These are phyloP conservation scores for Eulemur rubriventer DNA, from an alignment of 2,797 vertebrate species.

Conservation along the genomic window DNA sequence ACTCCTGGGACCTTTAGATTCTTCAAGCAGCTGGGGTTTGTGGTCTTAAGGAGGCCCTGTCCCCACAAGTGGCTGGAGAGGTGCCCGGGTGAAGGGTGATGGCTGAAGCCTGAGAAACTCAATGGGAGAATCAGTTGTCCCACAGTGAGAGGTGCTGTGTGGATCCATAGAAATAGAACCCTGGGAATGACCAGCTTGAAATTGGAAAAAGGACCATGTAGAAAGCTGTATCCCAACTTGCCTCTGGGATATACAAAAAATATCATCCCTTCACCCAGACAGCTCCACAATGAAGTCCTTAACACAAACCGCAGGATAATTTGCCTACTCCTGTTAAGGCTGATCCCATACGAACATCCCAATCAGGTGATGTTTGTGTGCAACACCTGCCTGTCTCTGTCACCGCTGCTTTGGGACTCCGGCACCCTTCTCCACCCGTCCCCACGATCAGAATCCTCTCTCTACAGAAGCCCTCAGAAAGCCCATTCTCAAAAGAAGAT, in stretches of 20 bases:
- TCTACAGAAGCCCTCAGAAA: not conserved
- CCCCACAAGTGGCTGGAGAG: not conserved
- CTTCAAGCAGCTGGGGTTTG: conserved; percentile 32
- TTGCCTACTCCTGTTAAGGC: not conserved
- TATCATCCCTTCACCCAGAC: not conserved
- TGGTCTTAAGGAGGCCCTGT: conserved; percentile 55
- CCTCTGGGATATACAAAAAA: not conserved
- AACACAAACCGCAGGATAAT: not conserved
- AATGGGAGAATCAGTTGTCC: not conserved
- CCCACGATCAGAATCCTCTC: not conserved
- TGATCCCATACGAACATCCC: not conserved
- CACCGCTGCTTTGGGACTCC: not conserved
- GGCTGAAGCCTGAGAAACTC: not conserved
- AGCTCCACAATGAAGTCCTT: not conserved
- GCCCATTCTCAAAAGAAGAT: not conserved
- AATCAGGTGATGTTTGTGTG: not conserved
- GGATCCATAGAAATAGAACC: not conserved
- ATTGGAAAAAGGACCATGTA: not conserved
- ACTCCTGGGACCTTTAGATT: conserved; percentile 32
- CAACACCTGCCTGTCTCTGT: not conserved
- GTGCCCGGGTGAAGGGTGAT: not conserved
- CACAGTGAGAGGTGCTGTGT: not conserved
- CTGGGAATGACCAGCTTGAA: not conserved
- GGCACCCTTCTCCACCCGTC: not conserved
- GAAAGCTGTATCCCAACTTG: not conserved